phyloP scores from a whole-genome alignment of 2,113 vertebrate genomes.

The Conger conger region DNA sequence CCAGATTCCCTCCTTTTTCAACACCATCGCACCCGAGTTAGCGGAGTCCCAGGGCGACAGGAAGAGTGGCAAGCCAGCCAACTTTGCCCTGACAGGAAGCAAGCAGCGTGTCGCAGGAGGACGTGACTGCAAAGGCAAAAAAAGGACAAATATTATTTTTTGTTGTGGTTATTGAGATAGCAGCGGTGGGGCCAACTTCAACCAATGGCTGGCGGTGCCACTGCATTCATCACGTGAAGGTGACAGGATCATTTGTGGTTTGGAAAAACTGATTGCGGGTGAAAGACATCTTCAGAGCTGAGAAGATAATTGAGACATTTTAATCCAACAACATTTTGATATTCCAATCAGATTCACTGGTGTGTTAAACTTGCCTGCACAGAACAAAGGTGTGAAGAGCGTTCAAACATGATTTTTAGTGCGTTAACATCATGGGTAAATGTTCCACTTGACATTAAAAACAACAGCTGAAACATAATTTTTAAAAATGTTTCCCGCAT shows the following conservation, averaged over 20 bases:
- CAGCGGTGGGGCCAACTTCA: neutral
- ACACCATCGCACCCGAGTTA: neutral
- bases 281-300: neutral
- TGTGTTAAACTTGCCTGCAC: neutral
- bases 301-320: neutral
- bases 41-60: neutral
- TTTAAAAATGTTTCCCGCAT: neutral
- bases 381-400: neutral
- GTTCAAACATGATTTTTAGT: neutral
- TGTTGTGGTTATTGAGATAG: neutral
- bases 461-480: neutral
- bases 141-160: neutral
- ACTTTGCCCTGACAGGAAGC: neutral
- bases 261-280: neutral
- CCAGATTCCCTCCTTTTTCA: neutral
- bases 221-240: neutral
- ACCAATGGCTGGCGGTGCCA: neutral
- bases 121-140: neutral
- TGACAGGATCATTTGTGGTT: neutral
- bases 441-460: neutral
- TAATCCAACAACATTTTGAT: neutral
- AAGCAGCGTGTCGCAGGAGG: neutral
- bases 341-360: neutral
- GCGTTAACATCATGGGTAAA: neutral
- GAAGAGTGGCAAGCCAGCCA: neutral